Base-by-base conservation (phyloP, 2,797 vertebrate species). In the Thaleichthys pacificus region DNA sequence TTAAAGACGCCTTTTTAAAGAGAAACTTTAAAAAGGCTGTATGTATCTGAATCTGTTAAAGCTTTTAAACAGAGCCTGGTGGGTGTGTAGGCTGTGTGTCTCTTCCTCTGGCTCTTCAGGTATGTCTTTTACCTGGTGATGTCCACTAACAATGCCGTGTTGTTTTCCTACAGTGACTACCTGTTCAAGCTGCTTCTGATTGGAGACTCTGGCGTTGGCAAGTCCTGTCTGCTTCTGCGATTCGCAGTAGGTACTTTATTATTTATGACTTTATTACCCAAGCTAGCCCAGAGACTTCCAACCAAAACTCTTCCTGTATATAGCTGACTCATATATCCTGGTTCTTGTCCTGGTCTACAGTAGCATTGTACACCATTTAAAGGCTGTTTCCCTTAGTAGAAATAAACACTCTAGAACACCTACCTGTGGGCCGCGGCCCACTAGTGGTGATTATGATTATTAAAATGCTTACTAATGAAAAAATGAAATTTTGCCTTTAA, bases 111-210 rank as follows among this genome's bases (percentile, higher is more conserved):
- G 47, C 22, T 35, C 38, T 6, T 49, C 4, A 42, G 11, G 19
- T 42, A 15, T 64, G 62, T 63, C 6, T 38, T 19, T 66, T 5
- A 49, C 47, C 4, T 49, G 5, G 1, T 24, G 7, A 14, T 9
- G 21, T 60, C n/a, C 38, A 24, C 15, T 56, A 5, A 56, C 19
- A 56, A n/a, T 64, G 66, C 69, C 79, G 35, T 61, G 21, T 14
- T 66, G 24, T 78, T 49, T 38, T 73, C 76, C 47, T 49, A 19
- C 70, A 95, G 94, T 69, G 93, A 95, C 78, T 95, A 94, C 77
- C 81, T 95, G 65, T 95, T 95, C 85, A 95, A 95, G 78, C 86
- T 95, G 58, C 91, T 95, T 9, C 84, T 95, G 63, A 94, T 94
- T 6, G 93, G 94, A 1, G 93, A 94, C 84, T 95, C 93, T 60